Conservation (phyloP, 2,797 vertebrate species). For the Siniperca obscura region DNA sequence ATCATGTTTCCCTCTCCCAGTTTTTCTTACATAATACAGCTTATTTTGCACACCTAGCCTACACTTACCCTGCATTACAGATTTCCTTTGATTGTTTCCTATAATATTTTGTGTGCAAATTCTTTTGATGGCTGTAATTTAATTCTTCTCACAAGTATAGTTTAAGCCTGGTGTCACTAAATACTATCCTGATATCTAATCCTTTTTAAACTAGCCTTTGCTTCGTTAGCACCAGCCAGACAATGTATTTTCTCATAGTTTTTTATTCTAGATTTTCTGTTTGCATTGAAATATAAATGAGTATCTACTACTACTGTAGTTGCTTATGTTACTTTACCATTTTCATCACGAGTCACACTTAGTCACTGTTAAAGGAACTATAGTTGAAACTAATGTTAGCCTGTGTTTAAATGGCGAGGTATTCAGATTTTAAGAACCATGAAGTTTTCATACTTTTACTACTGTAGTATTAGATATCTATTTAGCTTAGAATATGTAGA, state of each 20-base stretch:
- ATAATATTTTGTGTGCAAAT: constrained; percentile 16
- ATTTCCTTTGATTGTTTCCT: constrained; percentile 14
- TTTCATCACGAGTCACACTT: background rate
- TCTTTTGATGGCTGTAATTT: constrained; percentile 8
- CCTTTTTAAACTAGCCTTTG: background rate
- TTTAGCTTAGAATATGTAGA: background rate
- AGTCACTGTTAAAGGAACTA: background rate
- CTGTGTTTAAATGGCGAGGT: background rate
- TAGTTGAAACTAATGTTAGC: background rate
- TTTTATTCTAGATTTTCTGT: background rate
- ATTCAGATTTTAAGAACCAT: background rate
- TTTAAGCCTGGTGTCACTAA: background rate
- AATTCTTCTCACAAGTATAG: background rate
- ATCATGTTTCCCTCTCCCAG: background rate
- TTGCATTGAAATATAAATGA: background rate
- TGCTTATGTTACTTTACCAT: background rate
- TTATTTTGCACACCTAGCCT: background rate
- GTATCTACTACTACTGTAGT: background rate
- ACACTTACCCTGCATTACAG: background rate
- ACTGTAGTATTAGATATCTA: background rate
- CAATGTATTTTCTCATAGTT: background rate
- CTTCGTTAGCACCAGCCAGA: background rate
- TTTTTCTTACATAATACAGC: background rate
- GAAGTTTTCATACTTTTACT: background rate
- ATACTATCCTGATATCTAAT: background rate